Percentiles rank a stretch among this genome's conserved stretches.
phyloP scores from a whole-genome alignment of 2,797 vertebrate genomes.

The Sylvia borin region DNA sequence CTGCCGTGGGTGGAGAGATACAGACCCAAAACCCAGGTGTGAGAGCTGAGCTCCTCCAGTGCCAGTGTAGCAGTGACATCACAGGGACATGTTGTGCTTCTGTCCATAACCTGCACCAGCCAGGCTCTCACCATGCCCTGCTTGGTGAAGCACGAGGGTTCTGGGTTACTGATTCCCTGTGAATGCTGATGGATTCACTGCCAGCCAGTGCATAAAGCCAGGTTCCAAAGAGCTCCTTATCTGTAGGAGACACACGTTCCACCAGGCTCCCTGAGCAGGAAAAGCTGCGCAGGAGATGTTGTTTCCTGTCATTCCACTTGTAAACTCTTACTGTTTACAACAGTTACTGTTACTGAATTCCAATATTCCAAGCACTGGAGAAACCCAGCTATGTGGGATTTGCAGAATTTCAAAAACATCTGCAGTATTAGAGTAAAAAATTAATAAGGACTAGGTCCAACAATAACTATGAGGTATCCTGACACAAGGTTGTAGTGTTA shows the following conservation, averaged over 20 bases:
- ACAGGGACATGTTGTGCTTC: rapidly evolving
- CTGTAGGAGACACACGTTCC: background rate
- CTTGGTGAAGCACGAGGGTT: too few species aligned
- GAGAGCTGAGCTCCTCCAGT: background rate
- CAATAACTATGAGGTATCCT: rapidly evolving
- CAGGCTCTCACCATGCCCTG: rapidly evolving
- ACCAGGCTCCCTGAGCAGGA: background rate
- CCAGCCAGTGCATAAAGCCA: background rate
- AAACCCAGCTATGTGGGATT: background rate
- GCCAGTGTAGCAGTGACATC: background rate
- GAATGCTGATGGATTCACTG: background rate
- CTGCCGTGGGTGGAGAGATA: constrained; percentile 89
- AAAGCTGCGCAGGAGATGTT: background rate
- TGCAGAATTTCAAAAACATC: background rate
- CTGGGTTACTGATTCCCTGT: background rate
- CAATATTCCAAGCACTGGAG: background rate
- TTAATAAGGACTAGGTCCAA: background rate
- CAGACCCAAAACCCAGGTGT: constrained; percentile 82
- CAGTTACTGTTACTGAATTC: background rate
- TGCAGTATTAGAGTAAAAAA: background rate
- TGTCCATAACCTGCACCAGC: rapidly evolving
- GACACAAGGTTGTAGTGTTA: background rate
- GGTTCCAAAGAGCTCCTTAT: background rate
- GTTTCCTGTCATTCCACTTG: background rate
- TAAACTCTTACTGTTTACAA: too few species aligned